These are phyloP conservation scores for Musca vetustissima DNA, from an alignment of 1,140 invertebrate genomes.

Conservation along the genomic window DNA sequence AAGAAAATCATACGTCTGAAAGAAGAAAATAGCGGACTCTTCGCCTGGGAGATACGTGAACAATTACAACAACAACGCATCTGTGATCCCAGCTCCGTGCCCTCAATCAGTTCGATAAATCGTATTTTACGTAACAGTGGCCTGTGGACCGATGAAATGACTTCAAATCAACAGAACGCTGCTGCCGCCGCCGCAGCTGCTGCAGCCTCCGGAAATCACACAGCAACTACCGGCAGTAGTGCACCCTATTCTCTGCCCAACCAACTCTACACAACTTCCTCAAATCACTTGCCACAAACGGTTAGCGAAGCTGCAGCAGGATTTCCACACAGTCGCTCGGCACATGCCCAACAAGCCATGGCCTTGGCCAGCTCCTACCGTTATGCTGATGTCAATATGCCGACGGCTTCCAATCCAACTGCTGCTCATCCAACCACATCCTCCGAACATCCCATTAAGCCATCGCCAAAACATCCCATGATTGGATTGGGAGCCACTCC, in stretches of 20 bases:
- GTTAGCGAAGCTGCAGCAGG: not conserved
- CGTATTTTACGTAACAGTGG: slow-evolving; percentile 87
- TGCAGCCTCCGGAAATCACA: not conserved
- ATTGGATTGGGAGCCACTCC: not conserved
- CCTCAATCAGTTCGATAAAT: slow-evolving; percentile 93
- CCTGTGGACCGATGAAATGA: slow-evolving; percentile 66
- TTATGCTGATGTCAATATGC: not conserved
- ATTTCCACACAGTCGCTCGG: not conserved
- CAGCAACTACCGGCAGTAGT: slow-evolving; percentile 4
- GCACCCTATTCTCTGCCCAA: slow-evolving; percentile 33
- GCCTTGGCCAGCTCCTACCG: not conserved
- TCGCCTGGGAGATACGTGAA: slow-evolving; percentile 91
- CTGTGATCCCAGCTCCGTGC: slow-evolving; percentile 83
- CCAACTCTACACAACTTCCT: slow-evolving; percentile 28
- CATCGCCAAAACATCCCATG: slow-evolving; percentile 36
- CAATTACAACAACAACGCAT: slow-evolving; percentile 79
- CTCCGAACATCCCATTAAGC: slow-evolving; percentile 36
- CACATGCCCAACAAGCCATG: not conserved
- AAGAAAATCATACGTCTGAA: slow-evolving; percentile 89
- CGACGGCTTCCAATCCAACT: not conserved
- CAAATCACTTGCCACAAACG: not conserved
- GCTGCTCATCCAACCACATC: not conserved
- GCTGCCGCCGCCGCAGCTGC: slow-evolving; percentile 44
- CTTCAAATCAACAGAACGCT: slow-evolving; percentile 51
- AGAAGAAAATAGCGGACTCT: slow-evolving; percentile 89